Conservation (phyloP, 2,888 invertebrate genomes). For the Pterobdella sp. region DNA sequence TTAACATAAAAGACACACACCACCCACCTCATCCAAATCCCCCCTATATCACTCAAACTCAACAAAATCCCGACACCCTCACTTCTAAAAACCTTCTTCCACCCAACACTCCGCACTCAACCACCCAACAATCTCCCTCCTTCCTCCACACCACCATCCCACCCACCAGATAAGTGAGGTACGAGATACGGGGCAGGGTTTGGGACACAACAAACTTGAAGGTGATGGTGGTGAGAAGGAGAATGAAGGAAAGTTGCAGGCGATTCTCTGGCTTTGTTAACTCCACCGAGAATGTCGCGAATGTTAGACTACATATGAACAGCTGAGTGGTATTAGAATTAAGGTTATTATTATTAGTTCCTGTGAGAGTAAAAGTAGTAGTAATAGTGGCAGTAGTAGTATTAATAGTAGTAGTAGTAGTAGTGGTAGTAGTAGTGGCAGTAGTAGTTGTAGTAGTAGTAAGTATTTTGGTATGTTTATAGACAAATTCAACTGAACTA, state of each 20-base stretch:
- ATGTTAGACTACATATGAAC: constrained; percentile 41
- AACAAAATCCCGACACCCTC: too few species aligned
- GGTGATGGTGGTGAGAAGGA: constrained; percentile 41
- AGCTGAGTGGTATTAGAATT: constrained; percentile 35
- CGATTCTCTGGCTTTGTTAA: constrained; percentile 40
- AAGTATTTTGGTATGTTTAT: not conserved
- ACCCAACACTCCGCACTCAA: too few species aligned
- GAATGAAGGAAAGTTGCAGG: constrained; percentile 41
- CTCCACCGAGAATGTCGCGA: constrained; percentile 41
- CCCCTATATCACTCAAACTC: too few species aligned
- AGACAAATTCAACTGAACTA: not conserved
- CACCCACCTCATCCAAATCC: too few species aligned
- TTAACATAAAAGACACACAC: too few species aligned
- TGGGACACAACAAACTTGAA: constrained; percentile 43
- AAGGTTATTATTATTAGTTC: not conserved
- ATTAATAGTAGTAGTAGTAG: not conserved
- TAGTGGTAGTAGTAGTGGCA: not conserved
- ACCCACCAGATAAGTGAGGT: constrained; percentile 40
- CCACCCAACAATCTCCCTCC: too few species aligned
- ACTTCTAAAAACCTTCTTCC: too few species aligned
- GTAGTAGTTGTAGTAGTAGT: not conserved
- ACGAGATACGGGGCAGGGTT: constrained; percentile 41
- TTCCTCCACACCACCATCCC: too few species aligned
- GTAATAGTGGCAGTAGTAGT: not conserved
- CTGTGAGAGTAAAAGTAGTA: not conserved